Percentiles rank a stretch among this genome's conserved stretches.
phyloP scores from a whole-genome alignment of 2,797 vertebrate genomes.

The Remorina albescens region DNA sequence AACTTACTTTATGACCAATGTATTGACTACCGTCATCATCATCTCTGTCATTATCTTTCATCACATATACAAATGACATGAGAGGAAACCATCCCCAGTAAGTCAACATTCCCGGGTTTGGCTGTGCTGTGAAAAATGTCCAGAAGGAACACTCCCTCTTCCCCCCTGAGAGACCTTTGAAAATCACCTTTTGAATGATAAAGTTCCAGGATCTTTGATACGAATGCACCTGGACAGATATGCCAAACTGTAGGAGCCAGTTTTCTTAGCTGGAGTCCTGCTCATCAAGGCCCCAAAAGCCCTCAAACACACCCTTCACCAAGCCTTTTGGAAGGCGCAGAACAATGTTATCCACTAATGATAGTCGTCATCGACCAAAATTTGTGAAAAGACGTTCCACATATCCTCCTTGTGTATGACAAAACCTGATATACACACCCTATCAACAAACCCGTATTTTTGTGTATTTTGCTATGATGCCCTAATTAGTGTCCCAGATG shows the following conservation, averaged over 20 bases:
- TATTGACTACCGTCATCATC: background rate
- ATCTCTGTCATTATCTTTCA: background rate
- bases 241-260: background rate
- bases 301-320: background rate
- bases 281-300: background rate
- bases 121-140: background rate
- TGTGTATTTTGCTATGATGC: constrained; percentile 60
- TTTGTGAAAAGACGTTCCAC: constrained; percentile 15
- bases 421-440: constrained; percentile 16
- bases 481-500: constrained; percentile 77
- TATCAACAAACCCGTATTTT: constrained; percentile 30
- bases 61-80: background rate
- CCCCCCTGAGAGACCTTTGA: background rate
- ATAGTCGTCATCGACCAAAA: background rate
- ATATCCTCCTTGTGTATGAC: constrained; percentile 21
- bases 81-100: background rate
- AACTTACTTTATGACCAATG: background rate
- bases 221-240: background rate
- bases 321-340: background rate
- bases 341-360: background rate
- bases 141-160: background rate
- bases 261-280: background rate
- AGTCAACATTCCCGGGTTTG: background rate
- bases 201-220: background rate
- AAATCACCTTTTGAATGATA: background rate